Percentiles rank a stretch among this genome's conserved stretches.
Evolutionary conservation across 2,888 invertebrate species (phyloP).

Genomic region (Drosophila silvestris): DNA sequence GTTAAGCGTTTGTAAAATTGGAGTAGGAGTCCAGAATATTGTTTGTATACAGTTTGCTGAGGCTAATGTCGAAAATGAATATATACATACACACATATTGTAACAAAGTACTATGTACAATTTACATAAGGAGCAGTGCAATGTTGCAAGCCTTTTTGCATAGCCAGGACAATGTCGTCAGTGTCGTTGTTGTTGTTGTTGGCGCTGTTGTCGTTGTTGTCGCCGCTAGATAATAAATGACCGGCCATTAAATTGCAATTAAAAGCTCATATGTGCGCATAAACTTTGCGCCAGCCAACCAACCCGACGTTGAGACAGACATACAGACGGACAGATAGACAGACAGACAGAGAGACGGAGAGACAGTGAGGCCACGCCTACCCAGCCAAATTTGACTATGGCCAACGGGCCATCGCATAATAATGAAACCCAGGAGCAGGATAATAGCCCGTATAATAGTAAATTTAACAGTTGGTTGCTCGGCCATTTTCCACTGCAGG

Average conservation of each 20-base stretch:
- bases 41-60: not conserved
- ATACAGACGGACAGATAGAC: constrained; percentile 24
- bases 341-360: constrained; percentile 21
- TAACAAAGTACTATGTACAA: constrained; percentile 19
- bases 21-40: constrained; percentile 2
- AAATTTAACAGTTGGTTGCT: constrained; percentile 79
- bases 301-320: constrained; percentile 32
- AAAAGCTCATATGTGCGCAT: constrained; percentile 83
- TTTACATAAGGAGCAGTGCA: constrained; percentile 46
- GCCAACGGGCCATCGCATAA: constrained; percentile 63
- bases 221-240: constrained; percentile 83
- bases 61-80: constrained; percentile 13
- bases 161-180: constrained; percentile 61
- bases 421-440: constrained; percentile 65
- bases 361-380: constrained; percentile 20
- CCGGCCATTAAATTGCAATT: constrained; percentile 84
- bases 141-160: constrained; percentile 55
- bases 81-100: constrained; percentile 18
- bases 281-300: constrained; percentile 69
- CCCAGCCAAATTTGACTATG: constrained; percentile 55
- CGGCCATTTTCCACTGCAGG: constrained; percentile 51
- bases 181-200: constrained; percentile 30
- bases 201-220: constrained; percentile 61
- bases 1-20: constrained; percentile 7
- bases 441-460: constrained; percentile 81